phyloP scores from a whole-genome alignment of 2,888 invertebrate species.

The Barypeithes pellucidus region DNA sequence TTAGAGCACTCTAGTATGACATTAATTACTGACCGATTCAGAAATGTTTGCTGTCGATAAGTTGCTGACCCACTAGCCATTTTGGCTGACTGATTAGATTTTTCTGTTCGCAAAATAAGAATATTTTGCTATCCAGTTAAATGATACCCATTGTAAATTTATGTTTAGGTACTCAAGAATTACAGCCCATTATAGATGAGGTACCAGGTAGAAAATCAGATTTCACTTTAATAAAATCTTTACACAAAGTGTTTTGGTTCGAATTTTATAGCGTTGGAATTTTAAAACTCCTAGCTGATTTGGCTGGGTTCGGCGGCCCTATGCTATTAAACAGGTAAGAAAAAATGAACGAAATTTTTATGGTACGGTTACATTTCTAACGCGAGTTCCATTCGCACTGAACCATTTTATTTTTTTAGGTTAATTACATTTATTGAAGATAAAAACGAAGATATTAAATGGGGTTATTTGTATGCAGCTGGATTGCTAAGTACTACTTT shows the following conservation, averaged over 20 bases:
- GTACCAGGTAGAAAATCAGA: slow-evolving; percentile 28
- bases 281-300: slow-evolving; percentile 87
- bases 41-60: too few species aligned
- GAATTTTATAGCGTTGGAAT: slow-evolving; percentile 90
- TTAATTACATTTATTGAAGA: slow-evolving; percentile 87
- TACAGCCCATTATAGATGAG: slow-evolving; percentile 34
- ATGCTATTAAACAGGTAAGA: slow-evolving; percentile 82
- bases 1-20: too few species aligned
- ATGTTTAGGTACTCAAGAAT: slow-evolving; percentile 35
- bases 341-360: too few species aligned
- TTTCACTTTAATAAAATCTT: slow-evolving; percentile 75
- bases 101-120: too few species aligned
- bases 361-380: too few species aligned
- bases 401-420: slow-evolving; percentile 55
- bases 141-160: too few species aligned
- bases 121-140: too few species aligned
- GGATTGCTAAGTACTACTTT: slow-evolving; percentile 79
- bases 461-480: slow-evolving; percentile 79
- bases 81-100: too few species aligned
- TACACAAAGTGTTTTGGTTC: slow-evolving; percentile 84
- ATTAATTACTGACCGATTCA: too few species aligned
- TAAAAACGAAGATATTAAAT: slow-evolving; percentile 77
- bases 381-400: too few species aligned
- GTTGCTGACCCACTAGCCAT: too few species aligned
- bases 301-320: slow-evolving; percentile 91